These are phyloP conservation scores for Rhysida immarginata DNA, from an alignment of 1,140 invertebrate genomes.

Conservation along the genomic window DNA sequence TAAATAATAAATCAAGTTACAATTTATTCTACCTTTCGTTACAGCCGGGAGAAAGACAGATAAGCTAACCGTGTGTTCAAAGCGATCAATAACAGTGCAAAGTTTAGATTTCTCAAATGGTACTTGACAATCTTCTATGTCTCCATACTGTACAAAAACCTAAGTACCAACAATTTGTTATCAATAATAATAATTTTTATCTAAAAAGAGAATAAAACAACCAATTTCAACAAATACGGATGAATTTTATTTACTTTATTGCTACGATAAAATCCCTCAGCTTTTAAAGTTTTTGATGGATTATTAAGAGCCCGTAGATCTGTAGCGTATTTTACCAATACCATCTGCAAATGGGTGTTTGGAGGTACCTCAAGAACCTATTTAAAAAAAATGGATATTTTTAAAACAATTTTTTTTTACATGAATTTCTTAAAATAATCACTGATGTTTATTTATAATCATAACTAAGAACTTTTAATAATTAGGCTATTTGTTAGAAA, in stretches of 20 bases:
- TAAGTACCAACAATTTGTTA: neutral
- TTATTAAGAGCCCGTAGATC: constrained; percentile 34
- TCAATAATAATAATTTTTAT: neutral
- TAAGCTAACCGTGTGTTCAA: constrained; percentile 42
- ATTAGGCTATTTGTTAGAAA: no score
- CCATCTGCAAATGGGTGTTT: constrained; percentile 37
- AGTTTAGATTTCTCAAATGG: constrained; percentile 24
- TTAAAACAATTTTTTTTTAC: no score
- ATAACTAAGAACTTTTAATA: no score
- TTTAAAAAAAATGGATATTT: no score
- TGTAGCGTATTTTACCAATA: constrained; percentile 35
- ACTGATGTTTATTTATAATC: no score
- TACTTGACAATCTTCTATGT: constrained; percentile 17
- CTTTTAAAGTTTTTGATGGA: constrained; percentile 34
- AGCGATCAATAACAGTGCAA: constrained; percentile 36
- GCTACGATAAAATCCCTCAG: constrained; percentile 34
- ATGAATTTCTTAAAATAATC: no score
- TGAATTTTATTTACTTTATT: constrained; percentile 33
- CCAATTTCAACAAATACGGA: neutral
- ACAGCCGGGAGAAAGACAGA: constrained; percentile 42
- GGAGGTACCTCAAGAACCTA: no score
- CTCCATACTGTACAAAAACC: constrained; percentile 26
- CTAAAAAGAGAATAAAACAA: neutral
- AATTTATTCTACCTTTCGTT: constrained; percentile 25
- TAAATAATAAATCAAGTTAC: no score